A percentile compares a stretch with the other conserved stretches of the same genome.
Evolutionary conservation across 1,140 invertebrate genomes (phyloP).

Genomic region (Panulirus ornatus): DNA sequence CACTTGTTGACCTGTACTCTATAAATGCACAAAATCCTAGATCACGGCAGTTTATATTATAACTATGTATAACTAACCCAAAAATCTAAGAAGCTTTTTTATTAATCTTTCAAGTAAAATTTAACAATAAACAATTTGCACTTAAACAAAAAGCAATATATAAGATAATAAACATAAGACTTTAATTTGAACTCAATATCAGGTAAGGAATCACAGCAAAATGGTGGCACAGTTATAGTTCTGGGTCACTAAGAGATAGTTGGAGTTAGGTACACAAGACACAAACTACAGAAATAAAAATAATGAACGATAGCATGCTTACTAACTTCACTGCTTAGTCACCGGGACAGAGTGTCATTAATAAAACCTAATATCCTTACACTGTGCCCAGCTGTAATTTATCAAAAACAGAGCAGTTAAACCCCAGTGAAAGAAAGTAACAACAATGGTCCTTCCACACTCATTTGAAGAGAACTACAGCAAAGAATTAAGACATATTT

Average conservation of each 20-base stretch:
- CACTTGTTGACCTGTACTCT: constrained; percentile 27
- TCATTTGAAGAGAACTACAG: neutral
- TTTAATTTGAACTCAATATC: constrained; percentile 61
- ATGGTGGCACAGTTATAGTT: constrained; percentile 53
- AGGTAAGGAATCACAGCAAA: constrained; percentile 66
- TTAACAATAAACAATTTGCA: constrained; percentile 60
- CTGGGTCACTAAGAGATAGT: neutral
- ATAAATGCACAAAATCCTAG: constrained; percentile 45
- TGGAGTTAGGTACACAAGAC: neutral
- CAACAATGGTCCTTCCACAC: no score
- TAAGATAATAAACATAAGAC: constrained; percentile 13
- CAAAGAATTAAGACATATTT: no score
- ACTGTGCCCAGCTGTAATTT: no score
- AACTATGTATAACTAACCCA: neutral
- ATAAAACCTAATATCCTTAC: neutral
- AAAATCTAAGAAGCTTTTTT: neutral
- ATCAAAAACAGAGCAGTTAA: no score
- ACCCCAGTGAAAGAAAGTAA: no score
- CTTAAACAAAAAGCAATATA: constrained; percentile 55
- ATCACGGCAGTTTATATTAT: constrained; percentile 47
- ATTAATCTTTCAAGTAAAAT: constrained; percentile 9
- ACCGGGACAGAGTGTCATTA: neutral
- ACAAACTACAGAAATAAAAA: no score
- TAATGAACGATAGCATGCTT: no score
- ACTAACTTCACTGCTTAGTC: neutral